Evolutionary conservation across 1,140 invertebrate species (phyloP), one percentile per base, ranked within the genome.

Genomic region (Metopolophium dirhodum): DNA sequence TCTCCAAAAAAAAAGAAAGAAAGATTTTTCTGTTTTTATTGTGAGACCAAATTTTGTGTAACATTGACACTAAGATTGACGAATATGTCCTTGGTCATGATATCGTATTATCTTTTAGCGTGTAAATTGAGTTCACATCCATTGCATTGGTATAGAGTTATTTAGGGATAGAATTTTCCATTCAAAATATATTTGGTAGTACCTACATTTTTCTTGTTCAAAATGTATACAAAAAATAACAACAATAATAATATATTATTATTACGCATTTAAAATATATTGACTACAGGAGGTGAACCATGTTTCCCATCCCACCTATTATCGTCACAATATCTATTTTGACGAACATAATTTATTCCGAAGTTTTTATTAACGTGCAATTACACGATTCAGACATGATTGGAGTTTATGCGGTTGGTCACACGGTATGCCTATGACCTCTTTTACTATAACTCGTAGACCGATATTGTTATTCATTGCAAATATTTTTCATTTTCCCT

Each of bases 11-110:
- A 18, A 57, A 91, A 82, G 83, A 86, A 85, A 86, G 23, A 47
- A 92, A 54, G 8, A 92, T 51, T n/a, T 26, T 91, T 83, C 61
- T 35, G 91, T 92, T 92, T 83, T 83, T 89, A 89, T 89, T 89
- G 54, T 35, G 49, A 51, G 87, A 89, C 49, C 45, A 51, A 51
- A 89, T 23, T 89, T 89, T 22, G 47, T 54, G 87, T 87, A 87
- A 49, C 49, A 37, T 54, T 89, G 87, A 54, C 87, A 49, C n/a
- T 54, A 89, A 54, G n/a, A 37, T 26, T 89, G 88, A 89, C 51
- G 88, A 57, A 89, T 89, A 37, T 20, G 51, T 57, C 88, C 88
- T 54, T 57, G 87, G 88, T 54, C 35, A 51, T 51, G 85, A 86
- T 86, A 86, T 11, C 61, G n/a, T 85, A 85, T 85, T 85, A 77